These are phyloP conservation scores for Ascidia mentula DNA, from an alignment of 23 tunicate genomes.

Conservation along the genomic window DNA sequence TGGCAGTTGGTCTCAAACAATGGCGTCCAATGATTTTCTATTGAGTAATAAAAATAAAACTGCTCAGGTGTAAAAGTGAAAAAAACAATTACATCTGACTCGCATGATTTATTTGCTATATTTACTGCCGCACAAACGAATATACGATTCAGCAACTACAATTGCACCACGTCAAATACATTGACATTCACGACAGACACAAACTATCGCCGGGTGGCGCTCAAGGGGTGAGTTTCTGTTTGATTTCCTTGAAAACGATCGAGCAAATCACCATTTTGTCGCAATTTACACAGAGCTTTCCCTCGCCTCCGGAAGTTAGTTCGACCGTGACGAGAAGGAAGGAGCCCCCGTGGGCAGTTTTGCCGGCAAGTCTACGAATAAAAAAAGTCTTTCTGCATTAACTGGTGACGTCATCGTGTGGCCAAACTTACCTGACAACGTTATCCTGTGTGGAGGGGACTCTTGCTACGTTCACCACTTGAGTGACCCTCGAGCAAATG, in stretches of 20 bases:
- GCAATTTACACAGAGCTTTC: constrained; percentile 66
- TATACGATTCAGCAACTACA: neutral
- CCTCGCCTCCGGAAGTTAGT: constrained; percentile 3
- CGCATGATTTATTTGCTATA: neutral
- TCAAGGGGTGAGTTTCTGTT: constrained; percentile 42
- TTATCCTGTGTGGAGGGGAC: constrained; percentile 80
- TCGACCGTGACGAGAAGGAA: constrained; percentile 50
- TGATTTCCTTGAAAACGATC: constrained; percentile 80
- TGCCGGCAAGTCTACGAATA: constrained; percentile 70
- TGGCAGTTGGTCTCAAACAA: too few relatives aligned
- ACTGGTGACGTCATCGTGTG: neutral
- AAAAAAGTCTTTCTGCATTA: neutral
- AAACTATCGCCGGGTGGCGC: neutral
- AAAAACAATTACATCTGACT: too few relatives aligned
- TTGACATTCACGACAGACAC: neutral
- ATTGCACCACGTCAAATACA: constrained; percentile 14
- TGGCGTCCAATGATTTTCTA: too few relatives aligned
- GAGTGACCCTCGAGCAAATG: constrained; percentile 35
- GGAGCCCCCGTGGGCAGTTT: constrained; percentile 66
- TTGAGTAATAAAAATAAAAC: too few relatives aligned
- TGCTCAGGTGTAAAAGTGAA: too few relatives aligned
- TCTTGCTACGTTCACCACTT: constrained; percentile 58
- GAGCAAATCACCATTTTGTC: constrained; percentile 97
- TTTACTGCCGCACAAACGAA: neutral
- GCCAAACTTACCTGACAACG: constrained; percentile 46